These are phyloP conservation scores for Dendroctonus ponderosae DNA, from an alignment of 1,140 invertebrate species.

Conservation along the genomic window DNA sequence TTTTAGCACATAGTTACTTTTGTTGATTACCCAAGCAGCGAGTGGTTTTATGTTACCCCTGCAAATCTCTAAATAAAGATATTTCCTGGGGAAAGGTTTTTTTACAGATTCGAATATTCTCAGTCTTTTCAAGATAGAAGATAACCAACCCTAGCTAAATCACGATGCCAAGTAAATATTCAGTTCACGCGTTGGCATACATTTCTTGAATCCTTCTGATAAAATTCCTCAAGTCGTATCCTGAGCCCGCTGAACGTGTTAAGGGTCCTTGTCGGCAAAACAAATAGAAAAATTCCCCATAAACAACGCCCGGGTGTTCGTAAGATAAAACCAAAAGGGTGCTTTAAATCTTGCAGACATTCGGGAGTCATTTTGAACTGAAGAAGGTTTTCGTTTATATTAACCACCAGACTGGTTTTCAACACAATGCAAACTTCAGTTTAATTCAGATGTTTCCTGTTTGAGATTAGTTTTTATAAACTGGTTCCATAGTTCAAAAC, in stretches of 20 bases:
- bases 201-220: conserved; percentile 28
- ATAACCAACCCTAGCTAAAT: conserved; percentile 20
- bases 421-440: too few relatives aligned
- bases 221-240: conserved; percentile 22
- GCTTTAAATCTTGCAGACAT: conserved; percentile 4
- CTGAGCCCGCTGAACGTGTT: conserved; percentile 18
- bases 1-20: too few relatives aligned
- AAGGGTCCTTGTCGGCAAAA: conserved; percentile 19
- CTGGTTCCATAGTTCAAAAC: too few relatives aligned
- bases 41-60: too few relatives aligned
- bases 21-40: too few relatives aligned
- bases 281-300: conserved; percentile 20
- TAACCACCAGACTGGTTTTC: not conserved
- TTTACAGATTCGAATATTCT: too few relatives aligned
- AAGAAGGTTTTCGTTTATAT: too few relatives aligned
- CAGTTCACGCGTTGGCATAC: conserved; percentile 22
- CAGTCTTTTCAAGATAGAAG: conserved; percentile 9
- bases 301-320: conserved; percentile 15
- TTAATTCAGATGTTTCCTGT: too few relatives aligned
- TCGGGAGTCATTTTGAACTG: not conserved
- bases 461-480: too few relatives aligned
- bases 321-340: conserved; percentile 20
- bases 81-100: too few relatives aligned
- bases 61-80: too few relatives aligned
- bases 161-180: conserved; percentile 18